A percentile compares a stretch with the other conserved stretches of the same genome.
Evolutionary conservation across 2,888 invertebrate genomes (phyloP).

Genomic region (Cheilosia pagana): DNA sequence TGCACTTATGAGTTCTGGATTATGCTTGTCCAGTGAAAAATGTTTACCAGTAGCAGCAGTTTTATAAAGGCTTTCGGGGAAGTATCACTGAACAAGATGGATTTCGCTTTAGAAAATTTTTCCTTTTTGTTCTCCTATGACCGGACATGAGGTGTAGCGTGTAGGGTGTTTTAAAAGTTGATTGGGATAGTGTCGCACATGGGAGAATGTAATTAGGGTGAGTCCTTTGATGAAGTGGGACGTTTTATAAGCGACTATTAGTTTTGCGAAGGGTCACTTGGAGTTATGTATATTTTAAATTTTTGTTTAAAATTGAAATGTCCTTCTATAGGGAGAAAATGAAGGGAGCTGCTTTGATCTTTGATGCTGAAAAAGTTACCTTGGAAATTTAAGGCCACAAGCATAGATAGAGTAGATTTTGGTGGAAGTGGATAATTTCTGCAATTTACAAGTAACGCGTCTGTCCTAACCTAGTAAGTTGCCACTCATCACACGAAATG

Average conservation of each 20-base stretch:
- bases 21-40: slow-evolving; percentile 26
- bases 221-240: slow-evolving; percentile 16
- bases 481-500: too few species aligned
- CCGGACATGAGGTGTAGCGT: slow-evolving; percentile 6
- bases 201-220: slow-evolving; percentile 36
- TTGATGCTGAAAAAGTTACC: too few species aligned
- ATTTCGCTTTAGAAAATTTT: slow-evolving; percentile 6
- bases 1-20: slow-evolving; percentile 49
- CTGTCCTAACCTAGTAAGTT: too few species aligned
- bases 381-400: too few species aligned
- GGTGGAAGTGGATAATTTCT: too few species aligned
- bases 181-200: slow-evolving; percentile 18
- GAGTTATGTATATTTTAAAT: too few species aligned
- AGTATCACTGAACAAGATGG: slow-evolving; percentile 5
- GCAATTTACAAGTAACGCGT: too few species aligned
- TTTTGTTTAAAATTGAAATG: too few species aligned
- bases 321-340: too few species aligned
- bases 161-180: slow-evolving; percentile 18
- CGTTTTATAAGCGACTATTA: neutral
- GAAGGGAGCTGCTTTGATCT: too few species aligned
- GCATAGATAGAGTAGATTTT: too few species aligned
- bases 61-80: neutral
- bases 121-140: neutral
- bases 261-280: too few species aligned
- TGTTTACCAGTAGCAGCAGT: slow-evolving; percentile 1